Conservation (phyloP, 2,797 vertebrate species). For the Cyprinella venusta region DNA sequence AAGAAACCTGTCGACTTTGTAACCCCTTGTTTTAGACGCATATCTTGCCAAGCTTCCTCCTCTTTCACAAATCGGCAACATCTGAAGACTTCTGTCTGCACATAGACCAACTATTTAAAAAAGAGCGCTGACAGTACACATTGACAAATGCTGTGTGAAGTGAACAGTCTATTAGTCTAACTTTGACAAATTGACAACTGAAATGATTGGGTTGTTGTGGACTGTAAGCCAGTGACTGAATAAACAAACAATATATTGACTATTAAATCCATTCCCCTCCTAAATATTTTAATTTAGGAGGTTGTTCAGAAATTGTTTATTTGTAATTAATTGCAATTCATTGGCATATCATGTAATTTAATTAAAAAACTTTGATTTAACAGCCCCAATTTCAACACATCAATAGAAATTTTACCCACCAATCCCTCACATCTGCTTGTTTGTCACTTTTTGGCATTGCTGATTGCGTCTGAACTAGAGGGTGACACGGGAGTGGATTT, state of each 20-base stretch:
- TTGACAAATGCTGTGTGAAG: neutral
- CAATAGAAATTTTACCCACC: neutral
- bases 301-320: neutral
- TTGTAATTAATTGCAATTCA: neutral
- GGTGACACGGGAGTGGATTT: no score
- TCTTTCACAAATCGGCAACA: neutral
- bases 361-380: neutral
- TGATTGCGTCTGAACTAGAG: no score
- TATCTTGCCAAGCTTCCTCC: neutral
- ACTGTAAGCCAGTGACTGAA: neutral
- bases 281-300: neutral
- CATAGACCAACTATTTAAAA: conserved; percentile 1
- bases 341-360: neutral
- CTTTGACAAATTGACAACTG: neutral
- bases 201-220: neutral
- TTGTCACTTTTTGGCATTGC: neutral
- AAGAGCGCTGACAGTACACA: neutral
- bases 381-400: neutral
- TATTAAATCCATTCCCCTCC: no score
- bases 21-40: conserved; percentile 9
- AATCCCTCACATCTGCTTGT: neutral
- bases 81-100: neutral
- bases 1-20: conserved; percentile 40
- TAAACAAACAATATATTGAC: neutral
- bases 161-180: neutral